Conservation (phyloP, 2,113 vertebrate species). For the Brachionichthys hirsutus region DNA sequence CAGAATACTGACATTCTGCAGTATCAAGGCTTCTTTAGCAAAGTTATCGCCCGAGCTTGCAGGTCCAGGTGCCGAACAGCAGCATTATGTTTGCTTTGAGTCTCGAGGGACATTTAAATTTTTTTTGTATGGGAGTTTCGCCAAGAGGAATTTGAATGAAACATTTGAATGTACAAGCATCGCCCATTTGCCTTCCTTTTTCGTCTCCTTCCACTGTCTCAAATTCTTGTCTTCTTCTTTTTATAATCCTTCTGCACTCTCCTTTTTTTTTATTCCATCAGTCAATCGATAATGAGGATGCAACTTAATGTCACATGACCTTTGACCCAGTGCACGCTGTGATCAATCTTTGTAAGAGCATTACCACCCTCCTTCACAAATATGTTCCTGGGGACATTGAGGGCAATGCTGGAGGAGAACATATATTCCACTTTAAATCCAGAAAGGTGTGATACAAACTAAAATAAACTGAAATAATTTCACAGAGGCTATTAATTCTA, state of each 20-base stretch:
- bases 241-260: conserved; percentile 1
- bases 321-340: conserved; percentile 37
- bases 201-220: conserved; percentile 7
- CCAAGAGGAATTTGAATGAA: conserved; percentile 45
- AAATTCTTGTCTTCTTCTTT: conserved; percentile 15
- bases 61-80: background rate
- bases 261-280: conserved; percentile 12
- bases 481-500: conserved; percentile 6
- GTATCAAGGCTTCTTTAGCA: conserved; percentile 31
- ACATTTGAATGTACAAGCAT: conserved; percentile 54
- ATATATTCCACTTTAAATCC: too few relatives aligned
- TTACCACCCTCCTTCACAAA: conserved; percentile 40
- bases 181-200: conserved; percentile 38
- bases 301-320: conserved; percentile 30
- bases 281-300: conserved; percentile 20
- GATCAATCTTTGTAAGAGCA: conserved; percentile 60
- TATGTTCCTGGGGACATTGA: conserved; percentile 12
- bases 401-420: conserved; percentile 15
- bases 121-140: conserved; percentile 1
- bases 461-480: background rate
- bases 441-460: conserved; percentile 3
- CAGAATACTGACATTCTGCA: conserved; percentile 1
- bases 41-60: conserved; percentile 11
- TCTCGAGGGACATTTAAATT: conserved; percentile 31
- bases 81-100: conserved; percentile 7